phyloP scores from a whole-genome alignment of 2,797 vertebrate species.

The Brachymystax lenok region DNA sequence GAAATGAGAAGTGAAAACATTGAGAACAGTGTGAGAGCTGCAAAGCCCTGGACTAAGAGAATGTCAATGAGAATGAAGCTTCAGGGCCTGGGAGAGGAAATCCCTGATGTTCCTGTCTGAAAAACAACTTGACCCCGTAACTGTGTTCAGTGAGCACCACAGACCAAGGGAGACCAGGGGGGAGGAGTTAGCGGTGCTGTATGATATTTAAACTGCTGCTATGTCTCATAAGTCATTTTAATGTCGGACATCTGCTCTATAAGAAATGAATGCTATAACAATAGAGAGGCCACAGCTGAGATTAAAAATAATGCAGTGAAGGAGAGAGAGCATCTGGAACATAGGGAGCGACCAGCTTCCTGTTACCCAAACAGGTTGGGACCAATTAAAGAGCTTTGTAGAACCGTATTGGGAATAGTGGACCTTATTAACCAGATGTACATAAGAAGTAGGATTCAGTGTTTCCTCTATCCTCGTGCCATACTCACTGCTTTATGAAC shows the following conservation, averaged over 20 bases:
- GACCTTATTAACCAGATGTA: constrained; percentile 18
- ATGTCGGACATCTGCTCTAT: constrained; percentile 59
- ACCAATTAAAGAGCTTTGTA: constrained; percentile 26
- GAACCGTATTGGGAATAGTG: constrained; percentile 14
- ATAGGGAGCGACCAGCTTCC: constrained; percentile 15
- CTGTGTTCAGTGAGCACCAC: constrained; percentile 34
- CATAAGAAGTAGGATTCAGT: constrained; percentile 22
- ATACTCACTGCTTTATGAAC: neutral
- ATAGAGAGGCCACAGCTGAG: constrained; percentile 43
- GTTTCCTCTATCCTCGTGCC: constrained; percentile 20
- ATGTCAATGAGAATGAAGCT: constrained; percentile 42
- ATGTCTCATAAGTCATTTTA: constrained; percentile 59
- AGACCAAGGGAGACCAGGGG: constrained; percentile 32
- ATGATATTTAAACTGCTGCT: constrained; percentile 51
- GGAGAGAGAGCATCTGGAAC: constrained; percentile 33
- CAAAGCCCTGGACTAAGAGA: constrained; percentile 21
- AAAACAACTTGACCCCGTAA: constrained; percentile 61
- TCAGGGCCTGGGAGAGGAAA: constrained; percentile 54
- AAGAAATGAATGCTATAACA: constrained; percentile 56
- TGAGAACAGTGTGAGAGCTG: neutral
- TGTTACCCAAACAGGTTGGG: constrained; percentile 5
- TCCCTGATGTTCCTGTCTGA: constrained; percentile 70
- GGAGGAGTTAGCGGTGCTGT: constrained; percentile 43
- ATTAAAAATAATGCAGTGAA: constrained; percentile 28
- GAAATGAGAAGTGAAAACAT: constrained; percentile 25